Percentiles rank a stretch among this genome's conserved stretches.
Conservation (phyloP, 1,140 invertebrate genomes). For the Drosophila erecta region DNA sequence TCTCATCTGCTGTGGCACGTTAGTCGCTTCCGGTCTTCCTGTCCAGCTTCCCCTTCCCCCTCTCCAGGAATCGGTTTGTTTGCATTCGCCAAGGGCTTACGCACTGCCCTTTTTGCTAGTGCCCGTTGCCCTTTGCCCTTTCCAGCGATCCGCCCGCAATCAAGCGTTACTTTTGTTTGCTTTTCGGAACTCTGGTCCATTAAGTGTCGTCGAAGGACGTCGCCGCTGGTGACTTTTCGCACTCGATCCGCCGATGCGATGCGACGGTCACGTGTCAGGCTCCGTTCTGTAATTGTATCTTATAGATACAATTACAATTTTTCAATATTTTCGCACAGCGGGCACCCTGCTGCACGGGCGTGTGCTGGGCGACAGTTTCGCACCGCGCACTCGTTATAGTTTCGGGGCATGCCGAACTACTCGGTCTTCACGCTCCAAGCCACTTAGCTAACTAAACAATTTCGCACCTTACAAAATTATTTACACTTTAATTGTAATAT, state of each 20-base stretch:
- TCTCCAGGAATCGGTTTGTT: constrained; percentile 48
- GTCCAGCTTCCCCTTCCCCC: constrained; percentile 9
- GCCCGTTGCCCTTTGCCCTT: constrained; percentile 42
- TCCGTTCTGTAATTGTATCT: constrained; percentile 75
- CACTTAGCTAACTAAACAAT: no score
- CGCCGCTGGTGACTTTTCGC: constrained; percentile 37
- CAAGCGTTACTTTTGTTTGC: constrained; percentile 80
- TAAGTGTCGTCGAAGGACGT: constrained; percentile 57
- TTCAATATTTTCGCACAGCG: constrained; percentile 81
- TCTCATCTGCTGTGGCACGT: constrained; percentile 51
- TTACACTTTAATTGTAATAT: no score
- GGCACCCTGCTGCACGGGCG: constrained; percentile 22
- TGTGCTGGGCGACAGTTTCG: constrained; percentile 11
- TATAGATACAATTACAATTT: constrained; percentile 83
- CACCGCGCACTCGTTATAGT: constrained; percentile 22
- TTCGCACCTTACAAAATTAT: no score
- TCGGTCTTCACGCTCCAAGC: no score
- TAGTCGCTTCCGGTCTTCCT: constrained; percentile 67
- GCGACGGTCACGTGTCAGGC: constrained; percentile 64
- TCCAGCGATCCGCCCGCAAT: constrained; percentile 59
- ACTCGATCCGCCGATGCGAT: constrained; percentile 39
- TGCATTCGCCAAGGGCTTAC: constrained; percentile 60
- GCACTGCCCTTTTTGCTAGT: constrained; percentile 60
- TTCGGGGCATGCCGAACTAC: constrained; percentile 1
- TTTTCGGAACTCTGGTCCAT: constrained; percentile 80